Conservation (phyloP, 2,888 invertebrate genomes). For the Hydroisotoma schaefferi region DNA sequence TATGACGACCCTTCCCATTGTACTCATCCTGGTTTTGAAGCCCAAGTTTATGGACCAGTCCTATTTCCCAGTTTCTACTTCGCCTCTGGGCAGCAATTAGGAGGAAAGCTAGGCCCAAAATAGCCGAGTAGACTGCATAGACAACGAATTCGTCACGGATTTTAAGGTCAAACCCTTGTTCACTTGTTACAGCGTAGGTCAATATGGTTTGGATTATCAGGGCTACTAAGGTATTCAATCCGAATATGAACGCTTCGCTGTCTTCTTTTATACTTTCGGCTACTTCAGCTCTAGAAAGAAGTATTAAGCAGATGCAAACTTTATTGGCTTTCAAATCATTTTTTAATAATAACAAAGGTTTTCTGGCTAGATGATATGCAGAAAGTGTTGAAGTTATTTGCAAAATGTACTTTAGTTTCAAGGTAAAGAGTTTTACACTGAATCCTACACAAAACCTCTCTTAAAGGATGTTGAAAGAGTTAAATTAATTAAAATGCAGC, state of each 20-base stretch:
- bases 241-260: slow-evolving; percentile 85
- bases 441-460: too few species aligned
- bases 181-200: slow-evolving; percentile 62
- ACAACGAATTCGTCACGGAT: slow-evolving; percentile 55
- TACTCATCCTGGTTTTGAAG: too few species aligned
- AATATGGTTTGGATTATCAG: slow-evolving; percentile 72
- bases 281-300: slow-evolving; percentile 82
- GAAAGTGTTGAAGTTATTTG: too few species aligned
- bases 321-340: too few species aligned
- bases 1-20: too few species aligned
- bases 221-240: slow-evolving; percentile 79
- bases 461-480: too few species aligned
- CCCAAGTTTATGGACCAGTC: neutral
- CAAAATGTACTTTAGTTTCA: too few species aligned
- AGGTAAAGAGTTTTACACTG: too few species aligned
- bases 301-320: too few species aligned
- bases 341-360: too few species aligned
- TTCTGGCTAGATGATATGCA: too few species aligned
- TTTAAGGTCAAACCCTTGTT: slow-evolving; percentile 50
- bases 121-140: slow-evolving; percentile 65
- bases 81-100: slow-evolving; percentile 52
- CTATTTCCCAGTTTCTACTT: slow-evolving; percentile 31
- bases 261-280: slow-evolving; percentile 75
- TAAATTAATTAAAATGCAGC: too few species aligned
- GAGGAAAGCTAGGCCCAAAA: slow-evolving; percentile 61